Conservation (phyloP, 2,888 invertebrate species). For the Rhagonycha lutea region DNA sequence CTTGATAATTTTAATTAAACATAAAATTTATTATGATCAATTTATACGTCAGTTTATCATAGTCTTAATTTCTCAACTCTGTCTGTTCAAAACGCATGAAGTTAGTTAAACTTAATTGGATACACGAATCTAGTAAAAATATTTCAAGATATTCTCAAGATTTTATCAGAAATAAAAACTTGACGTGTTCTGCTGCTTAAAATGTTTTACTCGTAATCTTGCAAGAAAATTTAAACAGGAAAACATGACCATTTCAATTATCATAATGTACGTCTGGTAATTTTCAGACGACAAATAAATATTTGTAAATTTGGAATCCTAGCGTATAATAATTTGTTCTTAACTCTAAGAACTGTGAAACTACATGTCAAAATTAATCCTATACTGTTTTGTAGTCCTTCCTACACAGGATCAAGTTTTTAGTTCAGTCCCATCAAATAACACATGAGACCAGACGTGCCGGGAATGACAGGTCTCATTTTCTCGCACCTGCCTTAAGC, state of each 20-base stretch:
- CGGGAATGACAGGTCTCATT: not conserved
- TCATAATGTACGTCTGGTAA: too few species aligned
- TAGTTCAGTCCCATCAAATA: not conserved
- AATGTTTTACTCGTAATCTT: not conserved
- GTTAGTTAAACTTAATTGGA: too few species aligned
- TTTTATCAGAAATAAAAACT: too few species aligned
- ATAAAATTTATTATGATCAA: too few species aligned
- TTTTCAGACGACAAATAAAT: too few species aligned
- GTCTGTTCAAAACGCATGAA: too few species aligned
- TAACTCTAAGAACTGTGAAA: not conserved
- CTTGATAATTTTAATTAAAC: too few species aligned
- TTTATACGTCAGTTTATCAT: too few species aligned
- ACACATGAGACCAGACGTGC: not conserved
- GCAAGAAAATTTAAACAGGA: not conserved
- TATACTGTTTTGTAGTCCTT: not conserved
- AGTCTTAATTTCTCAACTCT: too few species aligned
- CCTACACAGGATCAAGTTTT: not conserved
- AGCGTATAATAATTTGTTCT: not conserved
- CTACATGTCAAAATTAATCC: not conserved
- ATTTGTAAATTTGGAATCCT: not conserved
- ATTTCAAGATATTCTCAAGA: too few species aligned
- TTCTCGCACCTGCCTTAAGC: not conserved
- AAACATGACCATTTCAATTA: not conserved
- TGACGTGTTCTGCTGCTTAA: too few species aligned
- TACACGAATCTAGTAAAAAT: too few species aligned